Evolutionary conservation across 1,140 invertebrate species (phyloP).

Genomic region (Macrobrachium rosenbergii): DNA sequence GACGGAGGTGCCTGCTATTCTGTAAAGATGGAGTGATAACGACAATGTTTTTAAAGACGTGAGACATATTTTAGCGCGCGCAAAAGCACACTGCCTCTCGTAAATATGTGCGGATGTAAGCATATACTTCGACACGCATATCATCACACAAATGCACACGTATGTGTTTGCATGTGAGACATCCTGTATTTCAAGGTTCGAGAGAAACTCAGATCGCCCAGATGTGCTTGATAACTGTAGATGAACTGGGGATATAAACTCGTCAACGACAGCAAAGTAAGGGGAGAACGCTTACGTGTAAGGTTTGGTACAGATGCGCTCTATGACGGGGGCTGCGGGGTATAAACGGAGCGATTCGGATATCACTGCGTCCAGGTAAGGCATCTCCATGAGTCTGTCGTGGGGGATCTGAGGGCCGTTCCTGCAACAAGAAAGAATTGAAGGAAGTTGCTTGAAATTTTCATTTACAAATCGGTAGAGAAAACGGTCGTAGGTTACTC

Average conservation of each 20-base stretch:
- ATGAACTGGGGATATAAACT: background rate
- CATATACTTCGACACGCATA: background rate
- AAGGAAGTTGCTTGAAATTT: background rate
- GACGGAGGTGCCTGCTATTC: background rate
- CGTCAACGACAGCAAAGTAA: background rate
- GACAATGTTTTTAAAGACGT: background rate
- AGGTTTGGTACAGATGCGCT: conserved; percentile 74
- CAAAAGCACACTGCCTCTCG: background rate
- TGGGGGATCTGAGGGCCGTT: conserved; percentile 56
- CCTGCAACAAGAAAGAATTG: background rate
- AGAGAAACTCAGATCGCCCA: too few relatives aligned
- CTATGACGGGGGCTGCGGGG: conserved; percentile 75
- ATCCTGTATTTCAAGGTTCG: too few relatives aligned
- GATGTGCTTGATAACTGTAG: too few relatives aligned
- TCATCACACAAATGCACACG: background rate
- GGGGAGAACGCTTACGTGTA: conserved; percentile 68
- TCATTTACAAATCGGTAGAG: too few relatives aligned
- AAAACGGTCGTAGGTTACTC: too few relatives aligned
- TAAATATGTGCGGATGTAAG: too few relatives aligned
- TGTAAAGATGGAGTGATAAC: background rate
- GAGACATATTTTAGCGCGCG: background rate
- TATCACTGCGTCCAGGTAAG: conserved; percentile 71
- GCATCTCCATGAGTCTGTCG: conserved; percentile 67
- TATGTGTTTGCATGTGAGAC: too few relatives aligned
- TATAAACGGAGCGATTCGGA: conserved; percentile 78